phyloP scores from a whole-genome alignment of 35 echinoderm and acorn worm genomes.

The Ophiothrix spiculata region DNA sequence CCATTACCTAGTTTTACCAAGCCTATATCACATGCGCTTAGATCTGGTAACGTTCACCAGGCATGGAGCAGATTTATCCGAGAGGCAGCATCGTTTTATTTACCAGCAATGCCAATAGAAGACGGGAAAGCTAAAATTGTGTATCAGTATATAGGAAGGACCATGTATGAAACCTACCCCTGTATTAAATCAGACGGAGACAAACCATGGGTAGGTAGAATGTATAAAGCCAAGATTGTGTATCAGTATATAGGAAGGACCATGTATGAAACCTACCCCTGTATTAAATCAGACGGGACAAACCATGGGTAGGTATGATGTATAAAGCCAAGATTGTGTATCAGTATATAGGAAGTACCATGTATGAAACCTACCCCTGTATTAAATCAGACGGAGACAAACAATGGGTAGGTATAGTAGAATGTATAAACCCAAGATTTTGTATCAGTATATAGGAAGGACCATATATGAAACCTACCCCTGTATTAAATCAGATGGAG shows the following conservation, averaged over 20 bases:
- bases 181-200: constrained; percentile 11
- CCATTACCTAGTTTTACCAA: not conserved
- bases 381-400: no score
- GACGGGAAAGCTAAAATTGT: constrained; percentile 16
- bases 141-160: constrained; percentile 11
- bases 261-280: not conserved
- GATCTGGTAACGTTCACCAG: not conserved
- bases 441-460: no score
- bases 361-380: no score
- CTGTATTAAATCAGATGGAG: no score
- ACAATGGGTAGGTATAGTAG: no score
- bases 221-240: not conserved
- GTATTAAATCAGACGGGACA: not conserved
- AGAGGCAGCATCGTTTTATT: not conserved
- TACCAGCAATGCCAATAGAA: constrained; percentile 12
- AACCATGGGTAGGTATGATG: not conserved
- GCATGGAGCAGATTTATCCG: constrained; percentile 2
- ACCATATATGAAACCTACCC: no score
- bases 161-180: constrained; percentile 20
- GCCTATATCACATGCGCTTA: not conserved
- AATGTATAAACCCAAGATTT: no score
- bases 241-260: not conserved
- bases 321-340: not conserved
- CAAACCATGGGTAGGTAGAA: constrained; percentile 3
- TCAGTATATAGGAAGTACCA: not conserved